Conservation (phyloP, 2,797 vertebrate species). For the Liasis olivaceus region DNA sequence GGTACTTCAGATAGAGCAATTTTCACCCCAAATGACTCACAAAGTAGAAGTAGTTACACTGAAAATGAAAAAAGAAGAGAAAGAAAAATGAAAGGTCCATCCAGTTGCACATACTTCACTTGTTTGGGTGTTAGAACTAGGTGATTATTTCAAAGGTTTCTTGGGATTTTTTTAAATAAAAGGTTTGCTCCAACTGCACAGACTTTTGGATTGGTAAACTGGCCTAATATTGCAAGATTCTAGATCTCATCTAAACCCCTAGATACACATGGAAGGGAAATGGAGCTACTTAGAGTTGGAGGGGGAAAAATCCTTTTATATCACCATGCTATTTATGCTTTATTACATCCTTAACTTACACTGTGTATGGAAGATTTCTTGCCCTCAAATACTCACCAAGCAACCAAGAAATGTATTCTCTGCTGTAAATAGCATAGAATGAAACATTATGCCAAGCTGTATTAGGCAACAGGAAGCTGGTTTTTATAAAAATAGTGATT, state of each 20-base stretch:
- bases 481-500: conserved; percentile 41
- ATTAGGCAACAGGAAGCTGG: conserved; percentile 10
- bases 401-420: conserved; percentile 34
- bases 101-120: background rate
- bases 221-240: background rate
- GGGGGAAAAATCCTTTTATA: background rate
- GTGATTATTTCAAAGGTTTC: background rate
- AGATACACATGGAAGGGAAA: background rate
- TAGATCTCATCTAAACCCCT: background rate
- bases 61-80: background rate
- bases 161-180: background rate
- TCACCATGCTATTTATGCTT: background rate
- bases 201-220: background rate
- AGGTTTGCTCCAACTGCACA: background rate
- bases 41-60: background rate
- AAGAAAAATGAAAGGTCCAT: background rate
- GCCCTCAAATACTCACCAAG: conserved; percentile 31
- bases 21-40: background rate
- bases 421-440: conserved; percentile 18
- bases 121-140: background rate
- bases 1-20: background rate
- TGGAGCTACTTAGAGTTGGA: background rate
- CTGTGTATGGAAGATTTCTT: conserved; percentile 16
- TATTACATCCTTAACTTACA: conserved; percentile 10
- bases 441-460: conserved; percentile 21